Evolutionary conservation across 2,113 vertebrate species (phyloP), one percentile per base, ranked within the genome.

Genomic region (Pteruthius melanotis): DNA sequence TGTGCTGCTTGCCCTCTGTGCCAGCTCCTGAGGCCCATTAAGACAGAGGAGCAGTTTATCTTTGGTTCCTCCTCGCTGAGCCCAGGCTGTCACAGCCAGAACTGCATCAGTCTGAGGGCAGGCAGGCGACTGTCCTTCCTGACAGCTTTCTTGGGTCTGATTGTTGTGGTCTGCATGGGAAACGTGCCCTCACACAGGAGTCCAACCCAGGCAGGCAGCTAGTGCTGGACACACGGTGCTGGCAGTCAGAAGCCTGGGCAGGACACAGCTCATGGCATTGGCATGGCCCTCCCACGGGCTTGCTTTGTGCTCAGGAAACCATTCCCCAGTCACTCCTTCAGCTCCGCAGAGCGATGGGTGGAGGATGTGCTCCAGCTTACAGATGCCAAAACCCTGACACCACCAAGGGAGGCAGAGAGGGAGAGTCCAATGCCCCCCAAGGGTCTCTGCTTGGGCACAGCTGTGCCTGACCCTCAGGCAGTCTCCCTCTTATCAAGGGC

Each of bases 221-320:
- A 2, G 27, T 18, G 68, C 57, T 81, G 44, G 39, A 60, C 15
- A 10, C 3, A 1, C 0, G 1, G 17, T 18, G 35, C 23, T 57
- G 47, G 24, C n/a, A 70, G 59, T 40, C n/a, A 69, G 66, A 44
- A 44, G 15, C 57, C 47, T 24, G 69, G 57, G 27, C 44, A 83
- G 77, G 19, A 91, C 52, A 47, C 24, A 30, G 68, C 53, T 42
- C 28, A 13, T 27, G 22, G 23, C 47, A 45, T 21, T 5, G 11
- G 40, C 75, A 59, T 39, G 44, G 53, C 21, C 49, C 52, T 84
- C 24, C 44, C 85, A 26, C 1, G 10, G 37, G 19, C 15, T 30
- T 21, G 13, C 31, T 71, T 15, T 33, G 45, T 45, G 37, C 40
- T 33, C 24, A 11, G 60, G 33, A 92, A 80, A 83, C 8, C 3